Conservation (phyloP, 2,888 invertebrate genomes). For the Melanophora roralis region DNA sequence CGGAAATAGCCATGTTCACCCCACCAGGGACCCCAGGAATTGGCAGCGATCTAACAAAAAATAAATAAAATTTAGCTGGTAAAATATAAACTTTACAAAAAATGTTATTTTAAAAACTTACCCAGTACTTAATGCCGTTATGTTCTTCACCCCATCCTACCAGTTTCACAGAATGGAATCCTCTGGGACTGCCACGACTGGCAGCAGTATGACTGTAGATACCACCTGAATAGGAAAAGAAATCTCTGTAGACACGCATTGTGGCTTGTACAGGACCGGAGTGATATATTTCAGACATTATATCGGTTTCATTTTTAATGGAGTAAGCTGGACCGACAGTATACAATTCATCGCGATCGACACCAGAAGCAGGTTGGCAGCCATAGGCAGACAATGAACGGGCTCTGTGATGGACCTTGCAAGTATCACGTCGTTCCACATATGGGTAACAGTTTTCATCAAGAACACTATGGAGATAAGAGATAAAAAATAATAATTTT, state of each 20-base stretch:
- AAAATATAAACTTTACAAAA: not conserved
- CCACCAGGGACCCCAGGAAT: conserved; percentile 96
- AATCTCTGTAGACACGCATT: conserved; percentile 93
- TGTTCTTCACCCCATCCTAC: conserved; percentile 93
- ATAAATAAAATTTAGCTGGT: not conserved
- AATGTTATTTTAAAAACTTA: conserved; percentile 77
- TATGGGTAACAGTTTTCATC: conserved; percentile 93
- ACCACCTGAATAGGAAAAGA: conserved; percentile 92
- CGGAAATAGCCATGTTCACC: conserved; percentile 95
- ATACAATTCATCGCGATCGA: conserved; percentile 81
- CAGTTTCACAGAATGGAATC: conserved; percentile 93
- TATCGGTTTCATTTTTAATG: conserved; percentile 86
- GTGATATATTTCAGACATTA: conserved; percentile 92
- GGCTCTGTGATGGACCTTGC: conserved; percentile 80
- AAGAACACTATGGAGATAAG: conserved; percentile 81
- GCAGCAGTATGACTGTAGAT: conserved; percentile 85
- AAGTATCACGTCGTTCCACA: conserved; percentile 80
- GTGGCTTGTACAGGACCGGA: conserved; percentile 97
- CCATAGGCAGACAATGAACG: conserved; percentile 77
- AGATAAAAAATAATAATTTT: too few species aligned
- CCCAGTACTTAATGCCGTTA: conserved; percentile 87
- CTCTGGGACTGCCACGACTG: conserved; percentile 80
- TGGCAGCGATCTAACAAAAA: conserved; percentile 86
- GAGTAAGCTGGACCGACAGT: conserved; percentile 87
- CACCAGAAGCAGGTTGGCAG: conserved; percentile 77